Evolutionary conservation across 2,888 invertebrate genomes (phyloP), one percentile per base, ranked within the genome.

Genomic region (Chrysina gloriosa): DNA sequence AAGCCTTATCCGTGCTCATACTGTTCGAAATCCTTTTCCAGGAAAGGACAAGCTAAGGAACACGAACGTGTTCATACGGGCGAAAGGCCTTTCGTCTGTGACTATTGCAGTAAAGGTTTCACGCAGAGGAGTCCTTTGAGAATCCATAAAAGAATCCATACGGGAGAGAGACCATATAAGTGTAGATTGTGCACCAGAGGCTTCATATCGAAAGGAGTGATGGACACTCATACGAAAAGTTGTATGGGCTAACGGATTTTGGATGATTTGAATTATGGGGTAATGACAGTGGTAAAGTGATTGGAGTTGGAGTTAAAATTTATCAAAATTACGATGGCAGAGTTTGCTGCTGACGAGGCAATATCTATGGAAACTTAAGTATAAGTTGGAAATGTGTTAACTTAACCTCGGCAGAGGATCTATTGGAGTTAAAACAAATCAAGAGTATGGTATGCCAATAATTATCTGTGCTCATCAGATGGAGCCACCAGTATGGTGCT

Each of bases 141-240:
- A 34, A 82, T 88, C 54, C 89, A 89, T 81, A 86, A 87, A 80
- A 84, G 88, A 58, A 86, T 86, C 48, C 88, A 89, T 80, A 86
- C 87, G 0, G 88, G 88, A 0, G 87, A 88, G 82, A 85, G 86
- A 78, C 88, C 89, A 48, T 86, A 88, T 82, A 84, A 86, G 63
- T 82, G 82, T 63, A 75, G 77, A 29, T 71, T 80, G 6, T 82
- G 82, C 66, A 73, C 74, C 5, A 81, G 77, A 70, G 80, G 80
- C 1, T 82, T 81, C 68, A 78, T 79, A 54, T 80, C 81, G 6
- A 81, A 80, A 68, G 79, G 78, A 4, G 78, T 80, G n/a, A 76
- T 80, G 70, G 79, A 81, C 64, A 78, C 77, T 23, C 82, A 82
- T 67, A 77, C 78, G 73, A 80, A 79, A 54, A 78, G 76, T 54